phyloP scores from a whole-genome alignment of 1,140 invertebrate species.

The Steinernema feltiae region DNA sequence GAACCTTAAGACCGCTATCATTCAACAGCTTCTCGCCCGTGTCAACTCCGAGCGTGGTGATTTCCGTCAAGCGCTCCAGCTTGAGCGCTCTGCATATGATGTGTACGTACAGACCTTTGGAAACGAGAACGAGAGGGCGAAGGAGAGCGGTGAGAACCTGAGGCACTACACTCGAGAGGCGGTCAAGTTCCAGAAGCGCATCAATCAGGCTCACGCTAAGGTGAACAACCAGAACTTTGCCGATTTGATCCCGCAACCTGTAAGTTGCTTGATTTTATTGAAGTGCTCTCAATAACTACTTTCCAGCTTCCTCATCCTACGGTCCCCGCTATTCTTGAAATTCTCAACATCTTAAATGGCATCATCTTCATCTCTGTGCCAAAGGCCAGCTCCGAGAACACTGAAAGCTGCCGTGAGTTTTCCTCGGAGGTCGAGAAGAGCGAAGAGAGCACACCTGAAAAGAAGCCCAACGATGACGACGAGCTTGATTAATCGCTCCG shows the following conservation, averaged over 20 bases:
- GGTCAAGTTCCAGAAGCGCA: conserved; percentile 88
- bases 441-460: background rate
- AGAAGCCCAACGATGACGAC: background rate
- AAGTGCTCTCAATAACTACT: background rate
- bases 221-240: conserved; percentile 3
- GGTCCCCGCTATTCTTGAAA: conserved; percentile 87
- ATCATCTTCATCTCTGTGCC: conserved; percentile 73
- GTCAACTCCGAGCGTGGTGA: conserved; percentile 87
- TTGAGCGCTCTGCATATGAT: conserved; percentile 92
- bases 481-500: background rate
- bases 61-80: conserved; percentile 83
- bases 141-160: conserved; percentile 89
- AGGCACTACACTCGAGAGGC: conserved; percentile 91
- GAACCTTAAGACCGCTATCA: conserved; percentile 88
- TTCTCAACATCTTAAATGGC: conserved; percentile 96
- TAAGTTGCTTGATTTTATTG: conserved; percentile 60
- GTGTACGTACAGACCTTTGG: conserved; percentile 93
- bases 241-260: conserved; percentile 65
- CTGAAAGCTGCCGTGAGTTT: too few species aligned
- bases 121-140: conserved; percentile 91
- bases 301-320: conserved; percentile 85
- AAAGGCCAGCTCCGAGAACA: too few species aligned
- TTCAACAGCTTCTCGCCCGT: conserved; percentile 87
- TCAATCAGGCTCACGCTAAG: conserved; percentile 60
- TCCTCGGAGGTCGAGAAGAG: background rate